These are phyloP conservation scores for Chiloscyllium punctatum DNA, from an alignment of 2,797 vertebrate genomes.

Conservation along the genomic window DNA sequence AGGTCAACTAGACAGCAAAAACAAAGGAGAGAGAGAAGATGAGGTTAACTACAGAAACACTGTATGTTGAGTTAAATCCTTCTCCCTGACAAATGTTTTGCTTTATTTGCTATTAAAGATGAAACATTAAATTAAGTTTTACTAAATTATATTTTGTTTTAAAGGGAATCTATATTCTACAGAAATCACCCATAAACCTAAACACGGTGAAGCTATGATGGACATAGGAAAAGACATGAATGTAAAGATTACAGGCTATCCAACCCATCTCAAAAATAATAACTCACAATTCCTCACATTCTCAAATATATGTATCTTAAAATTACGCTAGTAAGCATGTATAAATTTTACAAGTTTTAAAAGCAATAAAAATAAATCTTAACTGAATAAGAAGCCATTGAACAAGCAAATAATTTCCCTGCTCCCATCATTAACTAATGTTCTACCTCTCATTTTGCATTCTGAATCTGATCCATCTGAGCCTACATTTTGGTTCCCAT, in stretches of 20 bases:
- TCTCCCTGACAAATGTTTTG: neutral
- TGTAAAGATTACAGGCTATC: neutral
- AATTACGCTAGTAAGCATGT: neutral
- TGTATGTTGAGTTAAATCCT: neutral
- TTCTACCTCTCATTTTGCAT: too few species aligned
- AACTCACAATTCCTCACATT: neutral
- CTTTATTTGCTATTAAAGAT: conserved; percentile 14
- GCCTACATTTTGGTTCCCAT: too few species aligned
- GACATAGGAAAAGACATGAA: neutral
- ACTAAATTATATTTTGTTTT: neutral
- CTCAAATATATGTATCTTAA: neutral
- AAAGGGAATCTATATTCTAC: neutral
- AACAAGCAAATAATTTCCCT: neutral
- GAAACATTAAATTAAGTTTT: neutral
- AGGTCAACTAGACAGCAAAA: conserved; percentile 27
- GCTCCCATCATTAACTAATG: too few species aligned
- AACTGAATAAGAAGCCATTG: neutral
- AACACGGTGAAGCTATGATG: neutral
- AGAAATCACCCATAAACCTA: neutral
- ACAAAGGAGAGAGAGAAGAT: conserved; percentile 8
- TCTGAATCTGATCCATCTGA: too few species aligned
- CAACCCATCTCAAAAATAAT: neutral
- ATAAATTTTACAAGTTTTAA: neutral
- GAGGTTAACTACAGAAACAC: conserved; percentile 9
- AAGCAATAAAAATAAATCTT: neutral